Evolutionary conservation across 2,113 vertebrate genomes (phyloP).

Genomic region (Tetrao urogallus): DNA sequence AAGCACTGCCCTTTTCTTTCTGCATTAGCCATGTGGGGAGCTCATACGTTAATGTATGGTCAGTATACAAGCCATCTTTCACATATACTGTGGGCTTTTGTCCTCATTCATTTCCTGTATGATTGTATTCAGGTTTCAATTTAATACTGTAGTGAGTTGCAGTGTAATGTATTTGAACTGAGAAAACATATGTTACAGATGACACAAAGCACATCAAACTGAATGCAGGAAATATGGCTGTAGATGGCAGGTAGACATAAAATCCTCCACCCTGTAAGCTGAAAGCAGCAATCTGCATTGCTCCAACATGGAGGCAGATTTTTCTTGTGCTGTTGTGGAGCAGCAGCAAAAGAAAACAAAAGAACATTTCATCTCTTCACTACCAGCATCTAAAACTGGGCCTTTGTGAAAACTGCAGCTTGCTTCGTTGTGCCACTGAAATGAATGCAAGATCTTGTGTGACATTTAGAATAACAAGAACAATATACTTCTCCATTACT

Average conservation of each 20-base stretch:
- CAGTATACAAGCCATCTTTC: neutral
- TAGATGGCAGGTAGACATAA: neutral
- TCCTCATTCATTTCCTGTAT: neutral
- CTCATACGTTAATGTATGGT: neutral
- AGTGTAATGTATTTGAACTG: neutral
- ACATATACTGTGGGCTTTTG: neutral
- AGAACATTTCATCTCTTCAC: neutral
- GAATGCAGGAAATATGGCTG: neutral
- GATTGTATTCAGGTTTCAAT: neutral
- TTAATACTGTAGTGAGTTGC: neutral
- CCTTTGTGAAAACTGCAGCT: constrained; percentile 11
- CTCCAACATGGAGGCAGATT: neutral
- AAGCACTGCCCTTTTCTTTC: neutral
- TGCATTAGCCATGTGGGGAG: neutral
- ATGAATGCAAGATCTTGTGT: constrained; percentile 1
- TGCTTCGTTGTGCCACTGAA: constrained; percentile 18
- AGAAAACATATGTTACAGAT: neutral
- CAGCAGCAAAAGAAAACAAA: neutral
- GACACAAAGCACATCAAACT: neutral
- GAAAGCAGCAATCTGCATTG: neutral
- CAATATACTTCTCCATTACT: constrained; percentile 42
- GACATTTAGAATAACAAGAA: constrained; percentile 36
- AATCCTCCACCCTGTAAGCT: neutral
- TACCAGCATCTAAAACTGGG: neutral
- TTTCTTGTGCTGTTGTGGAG: neutral